Base-by-base conservation (phyloP, 2,797 vertebrate genomes). In the Megalops cyprinoides region DNA sequence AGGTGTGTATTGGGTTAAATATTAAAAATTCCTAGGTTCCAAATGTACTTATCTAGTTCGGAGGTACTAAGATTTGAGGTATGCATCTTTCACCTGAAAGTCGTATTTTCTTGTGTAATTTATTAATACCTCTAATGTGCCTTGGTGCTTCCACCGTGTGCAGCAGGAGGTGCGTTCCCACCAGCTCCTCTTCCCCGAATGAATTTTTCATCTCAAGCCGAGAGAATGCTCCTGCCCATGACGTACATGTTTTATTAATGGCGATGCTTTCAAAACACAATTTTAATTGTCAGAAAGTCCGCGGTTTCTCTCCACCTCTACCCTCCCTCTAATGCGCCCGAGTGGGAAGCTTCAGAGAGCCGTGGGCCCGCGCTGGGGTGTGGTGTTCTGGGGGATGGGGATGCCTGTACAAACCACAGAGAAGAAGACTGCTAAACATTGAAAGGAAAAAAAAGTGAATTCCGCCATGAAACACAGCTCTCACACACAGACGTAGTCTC, bases 241-340 rank as follows among this genome's bases (percentile, higher is more conserved):
- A 84, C 84, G 84, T 82, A 62, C 84, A 89, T 89, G 74, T 86
- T 84, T 86, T 87, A 88, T 88, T 88, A 86, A 86, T 89, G 84
- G n/a, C 18, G 42, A 76, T 73, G 81, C 84, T 86, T 88, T 86
- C 83, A 85, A 85, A 85, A 85, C 86, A 85, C 39, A 44, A 53
- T 77, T 87, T 84, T 88, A 88, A 88, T 85, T 53, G 55, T 80
- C 34, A 60, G 77, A 82, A 74, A 83, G 74, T 78, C 39, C 14
- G 74, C 82, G 42, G 65, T 79, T 82, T 55, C n/a, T n/a, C n/a
- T n/a, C n/a, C n/a, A n/a, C 14, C 7, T 34, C n/a, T 31, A 10
- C 51, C 42, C 34, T 56, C 55, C 48, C 4, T 12, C 20, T 71
- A 71, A 44, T 71, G 67, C 67, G 6, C 23, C 20, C 15, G 10